Evolutionary conservation across 2,113 vertebrate species (phyloP).

Genomic region (Eubucco bourcierii): DNA sequence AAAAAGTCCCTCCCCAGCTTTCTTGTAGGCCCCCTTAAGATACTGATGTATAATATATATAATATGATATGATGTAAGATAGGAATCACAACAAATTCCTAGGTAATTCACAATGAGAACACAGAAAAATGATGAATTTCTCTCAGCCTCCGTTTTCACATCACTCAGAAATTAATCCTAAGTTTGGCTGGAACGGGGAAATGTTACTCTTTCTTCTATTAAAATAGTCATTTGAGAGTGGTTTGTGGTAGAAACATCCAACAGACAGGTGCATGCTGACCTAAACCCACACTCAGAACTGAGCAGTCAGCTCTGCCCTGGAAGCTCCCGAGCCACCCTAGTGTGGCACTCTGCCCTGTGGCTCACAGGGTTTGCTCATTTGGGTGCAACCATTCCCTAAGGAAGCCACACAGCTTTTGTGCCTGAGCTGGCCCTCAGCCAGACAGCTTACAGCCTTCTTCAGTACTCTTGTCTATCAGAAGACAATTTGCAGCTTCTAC

Average conservation of each 20-base stretch:
- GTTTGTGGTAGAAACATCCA: background rate
- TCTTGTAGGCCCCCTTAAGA: no score
- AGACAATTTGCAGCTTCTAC: background rate
- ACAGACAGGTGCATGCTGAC: fast-evolving
- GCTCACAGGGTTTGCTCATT: background rate
- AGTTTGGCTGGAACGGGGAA: background rate
- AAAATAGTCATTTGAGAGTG: background rate
- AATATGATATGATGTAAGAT: background rate
- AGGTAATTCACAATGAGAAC: background rate
- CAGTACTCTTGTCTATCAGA: background rate
- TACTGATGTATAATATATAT: no score
- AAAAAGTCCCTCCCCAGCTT: no score
- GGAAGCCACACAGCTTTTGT: background rate
- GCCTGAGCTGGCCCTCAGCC: background rate
- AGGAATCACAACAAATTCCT: background rate
- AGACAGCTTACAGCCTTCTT: background rate
- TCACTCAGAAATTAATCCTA: background rate
- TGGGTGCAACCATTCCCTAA: background rate
- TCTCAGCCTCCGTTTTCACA: background rate
- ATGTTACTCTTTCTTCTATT: background rate
- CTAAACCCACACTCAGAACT: background rate
- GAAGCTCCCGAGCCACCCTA: background rate
- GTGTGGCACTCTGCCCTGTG: background rate
- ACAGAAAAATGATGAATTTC: background rate
- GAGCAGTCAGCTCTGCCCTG: background rate